Conservation (phyloP, 2,888 invertebrate genomes). For the Copidosoma aretas region DNA sequence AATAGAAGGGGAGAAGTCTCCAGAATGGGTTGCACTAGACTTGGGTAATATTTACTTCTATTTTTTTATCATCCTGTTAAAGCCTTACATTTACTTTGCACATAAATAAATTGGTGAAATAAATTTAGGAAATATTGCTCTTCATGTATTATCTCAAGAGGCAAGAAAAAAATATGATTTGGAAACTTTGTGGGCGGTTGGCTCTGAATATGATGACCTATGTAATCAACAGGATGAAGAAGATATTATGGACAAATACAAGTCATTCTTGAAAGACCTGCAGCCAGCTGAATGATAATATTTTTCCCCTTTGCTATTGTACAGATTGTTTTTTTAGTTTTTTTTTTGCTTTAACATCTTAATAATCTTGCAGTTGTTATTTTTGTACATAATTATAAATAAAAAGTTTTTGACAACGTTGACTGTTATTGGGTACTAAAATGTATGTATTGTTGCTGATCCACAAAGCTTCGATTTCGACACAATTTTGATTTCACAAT, state of each 20-base stretch:
- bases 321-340: neutral
- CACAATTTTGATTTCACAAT: too few relatives aligned
- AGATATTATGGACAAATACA: slow-evolving; percentile 73
- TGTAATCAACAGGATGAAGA: slow-evolving; percentile 69
- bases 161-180: slow-evolving; percentile 80
- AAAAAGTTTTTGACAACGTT: neutral
- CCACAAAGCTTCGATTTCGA: too few relatives aligned
- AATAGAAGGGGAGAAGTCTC: slow-evolving; percentile 78
- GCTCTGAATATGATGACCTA: slow-evolving; percentile 79
- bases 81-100: neutral
- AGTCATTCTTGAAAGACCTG: slow-evolving; percentile 70
- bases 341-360: neutral
- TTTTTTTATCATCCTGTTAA: neutral
- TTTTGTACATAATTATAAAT: neutral
- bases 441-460: too few relatives aligned
- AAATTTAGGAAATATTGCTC: slow-evolving; percentile 83
- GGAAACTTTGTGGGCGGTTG: slow-evolving; percentile 90
- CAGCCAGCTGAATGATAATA: slow-evolving; percentile 65
- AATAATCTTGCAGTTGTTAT: neutral
- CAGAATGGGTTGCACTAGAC: slow-evolving; percentile 90
- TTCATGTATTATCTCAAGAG: slow-evolving; percentile 83
- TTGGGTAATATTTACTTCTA: slow-evolving; percentile 68
- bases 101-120: slow-evolving; percentile 39
- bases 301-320: neutral
- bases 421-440: too few relatives aligned